Evolutionary conservation across 2,888 invertebrate genomes (phyloP).

Genomic region (Orgyia antiqua): DNA sequence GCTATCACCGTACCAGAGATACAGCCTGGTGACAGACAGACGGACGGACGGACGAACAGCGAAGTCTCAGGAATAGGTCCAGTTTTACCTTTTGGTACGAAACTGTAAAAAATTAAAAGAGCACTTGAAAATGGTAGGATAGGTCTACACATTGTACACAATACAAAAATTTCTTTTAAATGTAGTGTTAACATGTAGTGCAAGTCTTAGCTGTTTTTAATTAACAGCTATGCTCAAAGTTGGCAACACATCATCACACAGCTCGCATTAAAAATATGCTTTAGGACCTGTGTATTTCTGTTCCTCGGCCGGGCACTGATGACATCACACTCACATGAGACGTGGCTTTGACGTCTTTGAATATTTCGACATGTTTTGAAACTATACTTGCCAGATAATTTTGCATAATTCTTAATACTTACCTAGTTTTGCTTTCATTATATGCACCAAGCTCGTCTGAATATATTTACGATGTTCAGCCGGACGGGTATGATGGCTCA

Average conservation of each 20-base stretch:
- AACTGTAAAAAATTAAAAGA: no score
- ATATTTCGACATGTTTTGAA: conserved; percentile 28
- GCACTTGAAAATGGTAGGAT: no score
- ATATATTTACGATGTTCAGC: conserved; percentile 57
- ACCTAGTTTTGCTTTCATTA: neutral
- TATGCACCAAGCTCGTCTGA: conserved; percentile 34
- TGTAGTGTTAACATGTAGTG: no score
- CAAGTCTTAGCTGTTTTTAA: no score
- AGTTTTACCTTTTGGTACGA: no score
- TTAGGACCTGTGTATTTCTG: conserved; percentile 37
- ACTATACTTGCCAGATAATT: conserved; percentile 13
- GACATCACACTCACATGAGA: conserved; percentile 22
- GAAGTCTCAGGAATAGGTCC: no score
- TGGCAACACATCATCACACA: conserved; percentile 15
- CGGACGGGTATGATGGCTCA: conserved; percentile 62
- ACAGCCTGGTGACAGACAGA: no score
- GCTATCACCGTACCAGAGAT: no score
- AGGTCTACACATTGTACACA: no score
- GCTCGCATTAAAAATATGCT: conserved; percentile 28
- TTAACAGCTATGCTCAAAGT: no score
- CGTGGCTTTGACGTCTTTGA: conserved; percentile 28
- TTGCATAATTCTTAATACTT: conserved; percentile 1
- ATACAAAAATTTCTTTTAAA: no score
- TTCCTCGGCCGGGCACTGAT: conserved; percentile 31
- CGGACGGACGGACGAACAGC: no score